Base-by-base conservation (phyloP, 2,888 invertebrate species). In the Andrena flavipes region DNA sequence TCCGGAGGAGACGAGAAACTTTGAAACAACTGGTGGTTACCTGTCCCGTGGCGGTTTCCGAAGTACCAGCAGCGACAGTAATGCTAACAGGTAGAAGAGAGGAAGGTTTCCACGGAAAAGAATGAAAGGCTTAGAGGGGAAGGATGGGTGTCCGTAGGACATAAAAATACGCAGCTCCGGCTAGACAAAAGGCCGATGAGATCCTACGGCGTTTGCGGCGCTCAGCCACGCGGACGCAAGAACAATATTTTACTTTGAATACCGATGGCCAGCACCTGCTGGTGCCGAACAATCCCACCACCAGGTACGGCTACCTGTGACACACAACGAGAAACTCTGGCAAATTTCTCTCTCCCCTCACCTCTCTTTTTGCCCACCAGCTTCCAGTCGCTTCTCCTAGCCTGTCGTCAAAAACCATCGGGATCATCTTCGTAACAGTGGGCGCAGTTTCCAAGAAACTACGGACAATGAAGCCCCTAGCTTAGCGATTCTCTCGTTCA, bases 211-310 rank as follows among this genome's bases (percentile, higher is more conserved):
- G 87, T 79, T 84, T 83, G 84, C 83, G 88, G 87, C 86, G 84
- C 82, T 64, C 81, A 68, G 84, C 84, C 87, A 84, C 85, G 75
- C 85, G 82, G 81, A 85, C 78, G 87, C 81, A 91, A 91, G 91
- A 92, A 91, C 90, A 92, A 92, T 92, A 91, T 92, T 92, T 91
- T 90, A 90, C 88, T 90, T 91, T 87, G 85, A 91, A 91, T 90
- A 82, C 84, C 82, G 48, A 84, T 79, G 80, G 82, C 85, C 73
- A 88, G 85, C 90, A 91, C 91, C 91, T 91, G 91, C 91, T 89
- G 88, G 80, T 86, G 82, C 84, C 72, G 82, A 82, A 88, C 84
- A 80, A 76, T 87, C 76, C 79, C 30, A 71, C 67, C 80, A 79
- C 71, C 80, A 78, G 83, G 81, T 64, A 26, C 74, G n/a, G 70